These are phyloP conservation scores for Ylistrum balloti DNA, from an alignment of 1,140 invertebrate species.

Conservation along the genomic window DNA sequence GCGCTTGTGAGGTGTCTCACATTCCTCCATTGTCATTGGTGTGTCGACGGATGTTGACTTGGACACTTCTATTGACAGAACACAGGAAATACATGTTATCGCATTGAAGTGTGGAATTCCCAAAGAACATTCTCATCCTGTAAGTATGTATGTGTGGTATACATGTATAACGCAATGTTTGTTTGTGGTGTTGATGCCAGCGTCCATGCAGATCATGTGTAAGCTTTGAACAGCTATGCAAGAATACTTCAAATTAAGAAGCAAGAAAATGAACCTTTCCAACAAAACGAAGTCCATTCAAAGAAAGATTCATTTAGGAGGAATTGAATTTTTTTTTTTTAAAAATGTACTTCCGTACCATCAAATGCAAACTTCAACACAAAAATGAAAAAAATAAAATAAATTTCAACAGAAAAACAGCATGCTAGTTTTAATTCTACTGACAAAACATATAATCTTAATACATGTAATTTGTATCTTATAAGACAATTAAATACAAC, in stretches of 20 bases:
- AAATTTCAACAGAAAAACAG: background rate
- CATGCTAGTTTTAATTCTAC: background rate
- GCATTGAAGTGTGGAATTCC: background rate
- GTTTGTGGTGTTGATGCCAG: background rate
- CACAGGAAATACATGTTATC: slow-evolving; percentile 23
- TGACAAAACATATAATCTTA: no score
- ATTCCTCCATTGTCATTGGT: slow-evolving; percentile 63
- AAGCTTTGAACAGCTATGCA: background rate
- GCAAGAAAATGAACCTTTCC: background rate
- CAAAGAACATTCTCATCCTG: background rate
- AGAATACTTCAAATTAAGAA: background rate
- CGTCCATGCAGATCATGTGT: background rate
- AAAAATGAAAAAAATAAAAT: background rate
- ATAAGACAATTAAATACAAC: no score
- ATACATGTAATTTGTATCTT: no score
- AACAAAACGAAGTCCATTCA: slow-evolving; percentile 4
- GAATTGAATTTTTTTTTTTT: background rate
- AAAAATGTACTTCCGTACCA: background rate
- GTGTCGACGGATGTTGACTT: slow-evolving; percentile 47
- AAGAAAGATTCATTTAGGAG: background rate
- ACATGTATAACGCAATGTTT: background rate
- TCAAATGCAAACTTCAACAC: background rate
- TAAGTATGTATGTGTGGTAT: background rate
- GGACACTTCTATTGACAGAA: background rate
- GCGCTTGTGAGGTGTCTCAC: slow-evolving; percentile 48